Conservation (phyloP, 2,888 invertebrate species). For the Dasypogon diadema region DNA sequence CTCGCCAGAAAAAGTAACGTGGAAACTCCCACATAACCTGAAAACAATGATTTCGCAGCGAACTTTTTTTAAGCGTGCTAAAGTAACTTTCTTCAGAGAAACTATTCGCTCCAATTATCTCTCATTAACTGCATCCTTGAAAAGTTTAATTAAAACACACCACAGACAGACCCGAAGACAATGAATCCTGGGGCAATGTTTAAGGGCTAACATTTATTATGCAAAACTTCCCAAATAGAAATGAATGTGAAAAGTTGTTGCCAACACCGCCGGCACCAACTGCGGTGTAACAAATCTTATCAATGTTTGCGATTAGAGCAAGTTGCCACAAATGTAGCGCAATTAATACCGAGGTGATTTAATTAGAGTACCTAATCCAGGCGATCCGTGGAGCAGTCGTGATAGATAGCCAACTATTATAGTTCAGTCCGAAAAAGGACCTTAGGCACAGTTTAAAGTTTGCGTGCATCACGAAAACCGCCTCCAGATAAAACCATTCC, state of each 20-base stretch:
- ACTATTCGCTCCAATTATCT: too few species aligned
- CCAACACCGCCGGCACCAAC: slow-evolving; percentile 1
- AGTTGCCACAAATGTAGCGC: slow-evolving; percentile 26
- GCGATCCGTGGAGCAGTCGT: background rate
- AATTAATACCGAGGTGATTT: slow-evolving; percentile 45
- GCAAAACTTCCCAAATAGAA: slow-evolving; percentile 37
- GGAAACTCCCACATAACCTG: too few species aligned
- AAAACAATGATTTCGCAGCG: too few species aligned
- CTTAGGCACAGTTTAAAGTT: background rate
- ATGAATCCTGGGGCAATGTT: slow-evolving; percentile 10
- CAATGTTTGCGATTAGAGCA: slow-evolving; percentile 1
- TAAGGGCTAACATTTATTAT: slow-evolving; percentile 11
- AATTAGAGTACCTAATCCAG: slow-evolving; percentile 22
- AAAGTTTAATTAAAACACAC: background rate
- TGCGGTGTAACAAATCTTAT: slow-evolving; percentile 26
- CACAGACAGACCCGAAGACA: background rate
- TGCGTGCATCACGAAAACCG: slow-evolving; percentile 6
- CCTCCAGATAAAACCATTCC: background rate
- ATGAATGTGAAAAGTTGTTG: slow-evolving; percentile 32
- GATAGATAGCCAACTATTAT: background rate
- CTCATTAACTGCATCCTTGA: background rate
- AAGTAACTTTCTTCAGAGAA: too few species aligned
- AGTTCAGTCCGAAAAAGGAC: background rate
- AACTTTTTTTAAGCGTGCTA: too few species aligned
- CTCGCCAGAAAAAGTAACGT: too few species aligned